Percentiles rank a stretch among this genome's conserved stretches.
These are phyloP conservation scores for Urophycis tenuis DNA, from an alignment of 2,797 vertebrate genomes.

Conservation along the genomic window DNA sequence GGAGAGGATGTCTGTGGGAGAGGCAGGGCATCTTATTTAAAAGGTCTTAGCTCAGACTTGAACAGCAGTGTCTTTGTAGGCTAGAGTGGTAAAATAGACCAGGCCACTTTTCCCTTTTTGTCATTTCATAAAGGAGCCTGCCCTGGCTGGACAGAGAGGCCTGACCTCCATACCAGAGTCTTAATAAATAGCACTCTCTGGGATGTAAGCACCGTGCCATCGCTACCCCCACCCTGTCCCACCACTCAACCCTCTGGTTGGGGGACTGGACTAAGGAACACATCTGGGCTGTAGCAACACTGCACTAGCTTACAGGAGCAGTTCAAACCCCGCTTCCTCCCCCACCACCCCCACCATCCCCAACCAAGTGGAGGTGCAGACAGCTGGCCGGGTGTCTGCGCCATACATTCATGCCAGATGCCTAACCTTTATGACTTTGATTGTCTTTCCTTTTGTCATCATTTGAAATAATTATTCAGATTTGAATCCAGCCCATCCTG, in stretches of 20 bases:
- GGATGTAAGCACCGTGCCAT: conserved; percentile 43
- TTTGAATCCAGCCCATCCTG: not conserved
- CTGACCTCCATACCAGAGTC: conserved; percentile 68
- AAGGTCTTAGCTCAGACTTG: conserved; percentile 25
- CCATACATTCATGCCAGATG: not conserved
- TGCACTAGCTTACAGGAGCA: conserved; percentile 47
- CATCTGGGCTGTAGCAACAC: conserved; percentile 62
- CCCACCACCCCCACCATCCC: not conserved
- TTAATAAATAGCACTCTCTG: conserved; percentile 64
- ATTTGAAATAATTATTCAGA: not conserved
- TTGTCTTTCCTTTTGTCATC: not conserved
- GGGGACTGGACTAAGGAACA: conserved; percentile 57
- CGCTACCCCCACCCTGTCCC: not conserved
- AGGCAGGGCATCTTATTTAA: conserved; percentile 34
- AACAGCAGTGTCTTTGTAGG: conserved; percentile 36
- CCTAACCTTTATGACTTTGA: not conserved
- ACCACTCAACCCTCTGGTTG: conserved; percentile 28
- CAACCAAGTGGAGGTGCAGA: not conserved
- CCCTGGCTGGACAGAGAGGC: conserved; percentile 46
- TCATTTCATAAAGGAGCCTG: conserved; percentile 35
- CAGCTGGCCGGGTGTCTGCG: conserved; percentile 2
- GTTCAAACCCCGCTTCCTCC: conserved; percentile 42
- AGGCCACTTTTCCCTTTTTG: conserved; percentile 23
- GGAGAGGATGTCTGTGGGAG: conserved; percentile 35
- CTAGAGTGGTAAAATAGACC: conserved; percentile 28